Percentiles rank a stretch among this genome's conserved stretches.
Evolutionary conservation across 2,113 vertebrate species (phyloP).

Genomic region (Ochotona curzoniae): DNA sequence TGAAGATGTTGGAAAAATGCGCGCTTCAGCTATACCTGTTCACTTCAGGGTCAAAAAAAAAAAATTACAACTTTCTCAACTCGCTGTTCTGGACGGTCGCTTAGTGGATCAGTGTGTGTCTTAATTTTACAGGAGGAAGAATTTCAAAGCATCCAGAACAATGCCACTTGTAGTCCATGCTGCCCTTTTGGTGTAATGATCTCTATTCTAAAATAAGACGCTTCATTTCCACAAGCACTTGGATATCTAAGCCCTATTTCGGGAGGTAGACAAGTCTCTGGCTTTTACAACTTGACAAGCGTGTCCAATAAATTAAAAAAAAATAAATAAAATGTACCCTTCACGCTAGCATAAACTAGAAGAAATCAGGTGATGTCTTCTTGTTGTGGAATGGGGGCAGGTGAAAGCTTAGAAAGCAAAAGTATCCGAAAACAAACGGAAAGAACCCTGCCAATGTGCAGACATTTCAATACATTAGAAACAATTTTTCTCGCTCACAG

Average conservation of each 20-base stretch:
- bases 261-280: neutral
- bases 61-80: conserved; percentile 24
- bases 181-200: conserved; percentile 39
- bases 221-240: conserved; percentile 66
- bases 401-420: conserved; percentile 80
- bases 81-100: conserved; percentile 36
- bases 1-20: neutral
- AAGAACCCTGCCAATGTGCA: conserved; percentile 51
- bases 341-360: neutral
- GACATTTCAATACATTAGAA: conserved; percentile 78
- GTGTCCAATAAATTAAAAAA: conserved; percentile 58
- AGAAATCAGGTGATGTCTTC: conserved; percentile 3
- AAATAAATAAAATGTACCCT: neutral
- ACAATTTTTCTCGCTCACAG: conserved; percentile 67
- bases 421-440: conserved; percentile 21
- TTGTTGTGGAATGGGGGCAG: conserved; percentile 72
- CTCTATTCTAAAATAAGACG: conserved; percentile 32
- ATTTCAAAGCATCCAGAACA: conserved; percentile 35
- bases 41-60: conserved; percentile 15
- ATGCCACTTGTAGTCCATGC: conserved; percentile 12
- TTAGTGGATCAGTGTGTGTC: neutral
- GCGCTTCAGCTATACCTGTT: neutral
- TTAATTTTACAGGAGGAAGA: conserved; percentile 56
- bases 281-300: conserved; percentile 60
- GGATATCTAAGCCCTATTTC: conserved; percentile 25